phyloP scores from a whole-genome alignment of 2,888 invertebrate species.

The Drosophila hawaiiensis region DNA sequence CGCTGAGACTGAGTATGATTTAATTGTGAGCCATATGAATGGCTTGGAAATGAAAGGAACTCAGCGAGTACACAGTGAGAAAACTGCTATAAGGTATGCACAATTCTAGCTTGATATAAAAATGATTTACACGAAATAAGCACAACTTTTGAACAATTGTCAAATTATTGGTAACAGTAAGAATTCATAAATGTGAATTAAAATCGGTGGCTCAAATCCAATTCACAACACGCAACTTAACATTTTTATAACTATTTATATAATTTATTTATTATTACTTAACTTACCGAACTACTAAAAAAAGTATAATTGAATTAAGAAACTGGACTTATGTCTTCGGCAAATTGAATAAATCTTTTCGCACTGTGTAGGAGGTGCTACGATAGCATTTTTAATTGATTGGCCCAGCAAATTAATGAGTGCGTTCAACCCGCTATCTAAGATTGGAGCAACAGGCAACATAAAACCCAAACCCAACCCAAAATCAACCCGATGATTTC shows the following conservation, averaged over 20 bases:
- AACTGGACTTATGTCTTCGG: neutral
- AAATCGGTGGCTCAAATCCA: neutral
- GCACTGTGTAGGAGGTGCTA: constrained; percentile 28
- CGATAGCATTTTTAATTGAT: constrained; percentile 44
- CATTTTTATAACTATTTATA: neutral
- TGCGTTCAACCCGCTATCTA: constrained; percentile 46
- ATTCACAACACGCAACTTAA: neutral
- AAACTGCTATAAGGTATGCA: neutral
- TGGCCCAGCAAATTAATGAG: constrained; percentile 35
- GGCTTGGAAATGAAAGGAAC: constrained; percentile 66
- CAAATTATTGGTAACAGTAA: neutral
- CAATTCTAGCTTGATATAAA: neutral
- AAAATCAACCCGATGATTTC: constrained; percentile 1
- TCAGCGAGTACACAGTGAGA: constrained; percentile 19
- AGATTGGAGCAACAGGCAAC: constrained; percentile 19
- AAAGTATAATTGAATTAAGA: neutral
- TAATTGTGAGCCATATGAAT: constrained; percentile 65
- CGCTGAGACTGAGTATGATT: constrained; percentile 56
- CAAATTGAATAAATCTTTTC: neutral
- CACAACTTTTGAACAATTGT: neutral
- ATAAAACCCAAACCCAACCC: constrained; percentile 10
- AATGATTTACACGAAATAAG: neutral
- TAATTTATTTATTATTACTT: neutral
- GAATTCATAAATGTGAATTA: neutral
- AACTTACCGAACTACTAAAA: too few species aligned